phyloP scores from a whole-genome alignment of 2,888 invertebrate genomes.

The Drosophila diplacantha region DNA sequence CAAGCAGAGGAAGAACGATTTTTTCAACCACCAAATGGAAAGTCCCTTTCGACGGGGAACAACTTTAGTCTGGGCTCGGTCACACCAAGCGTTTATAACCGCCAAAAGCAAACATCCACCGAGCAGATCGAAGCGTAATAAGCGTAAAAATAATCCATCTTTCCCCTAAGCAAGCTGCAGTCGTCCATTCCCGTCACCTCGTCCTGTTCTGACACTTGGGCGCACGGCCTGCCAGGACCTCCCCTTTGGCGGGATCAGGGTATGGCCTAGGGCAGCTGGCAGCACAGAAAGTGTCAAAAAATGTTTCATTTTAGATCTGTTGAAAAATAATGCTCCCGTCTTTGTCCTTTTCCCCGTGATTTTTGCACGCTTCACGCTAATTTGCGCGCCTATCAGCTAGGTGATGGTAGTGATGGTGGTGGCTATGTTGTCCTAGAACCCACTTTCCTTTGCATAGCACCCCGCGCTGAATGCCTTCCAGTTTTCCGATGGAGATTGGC shows the following conservation, averaged over 20 bases:
- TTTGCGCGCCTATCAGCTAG: constrained; percentile 75
- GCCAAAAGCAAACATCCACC: constrained; percentile 75
- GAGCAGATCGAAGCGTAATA: constrained; percentile 72
- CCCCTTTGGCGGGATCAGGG: constrained; percentile 38
- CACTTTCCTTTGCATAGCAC: constrained; percentile 2
- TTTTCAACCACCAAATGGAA: constrained; percentile 19
- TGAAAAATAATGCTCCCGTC: constrained; percentile 63
- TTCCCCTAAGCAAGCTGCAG: constrained; percentile 66
- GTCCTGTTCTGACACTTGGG: constrained; percentile 18
- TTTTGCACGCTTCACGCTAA: constrained; percentile 78
- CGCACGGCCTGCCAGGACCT: constrained; percentile 23
- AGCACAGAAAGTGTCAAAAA: constrained; percentile 67
- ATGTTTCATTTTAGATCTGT: constrained; percentile 69
- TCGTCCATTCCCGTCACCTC: constrained; percentile 8
- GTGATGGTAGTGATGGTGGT: constrained; percentile 20
- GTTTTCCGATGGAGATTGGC: constrained; percentile 12
- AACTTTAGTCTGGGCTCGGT: constrained; percentile 42
- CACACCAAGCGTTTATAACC: constrained; percentile 76
- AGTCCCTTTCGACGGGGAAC: neutral
- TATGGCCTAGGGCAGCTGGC: constrained; percentile 26
- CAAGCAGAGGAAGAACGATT: neutral
- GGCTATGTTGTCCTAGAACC: constrained; percentile 7
- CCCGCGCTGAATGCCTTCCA: constrained; percentile 1
- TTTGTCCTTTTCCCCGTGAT: constrained; percentile 62
- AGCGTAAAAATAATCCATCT: constrained; percentile 72